Percentiles rank a stretch among this genome's conserved stretches.
These are phyloP conservation scores for Mya arenaria DNA, from an alignment of 1,140 invertebrate species.

Conservation along the genomic window DNA sequence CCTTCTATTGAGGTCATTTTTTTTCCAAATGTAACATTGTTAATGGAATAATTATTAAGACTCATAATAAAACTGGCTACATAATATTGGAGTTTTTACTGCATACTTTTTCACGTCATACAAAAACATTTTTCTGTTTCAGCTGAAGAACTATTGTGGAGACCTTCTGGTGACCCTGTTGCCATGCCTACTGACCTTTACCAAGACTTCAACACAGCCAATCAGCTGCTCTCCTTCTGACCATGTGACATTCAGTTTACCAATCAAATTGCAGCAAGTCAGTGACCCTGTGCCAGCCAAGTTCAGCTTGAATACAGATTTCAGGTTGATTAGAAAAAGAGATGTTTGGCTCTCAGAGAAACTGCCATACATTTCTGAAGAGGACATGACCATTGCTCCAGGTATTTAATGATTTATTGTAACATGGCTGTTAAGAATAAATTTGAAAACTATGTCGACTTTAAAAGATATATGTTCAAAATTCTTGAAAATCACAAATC, in stretches of 20 bases:
- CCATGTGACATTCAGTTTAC: conserved; percentile 78
- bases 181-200: conserved; percentile 77
- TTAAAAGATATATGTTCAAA: no score
- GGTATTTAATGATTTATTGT: no score
- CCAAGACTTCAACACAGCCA: conserved; percentile 70
- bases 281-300: conserved; percentile 79
- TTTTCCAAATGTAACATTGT: no score
- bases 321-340: conserved; percentile 76
- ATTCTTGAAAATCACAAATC: no score
- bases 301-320: conserved; percentile 79
- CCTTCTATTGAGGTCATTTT: no score
- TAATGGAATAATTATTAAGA: not conserved
- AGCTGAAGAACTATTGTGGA: conserved; percentile 81
- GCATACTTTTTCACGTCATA: no score
- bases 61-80: not conserved
- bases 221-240: conserved; percentile 77
- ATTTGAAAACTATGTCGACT: no score
- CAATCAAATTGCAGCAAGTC: conserved; percentile 80
- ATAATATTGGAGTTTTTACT: no score
- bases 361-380: conserved; percentile 66
- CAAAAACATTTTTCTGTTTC: conserved; percentile 42
- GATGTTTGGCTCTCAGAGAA: conserved; percentile 78
- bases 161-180: conserved; percentile 79
- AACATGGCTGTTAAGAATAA: no score
- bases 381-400: conserved; percentile 74